Evolutionary conservation across 2,797 vertebrate genomes (phyloP), one percentile per base, ranked within the genome.

Genomic region (Sebastes cheni): DNA sequence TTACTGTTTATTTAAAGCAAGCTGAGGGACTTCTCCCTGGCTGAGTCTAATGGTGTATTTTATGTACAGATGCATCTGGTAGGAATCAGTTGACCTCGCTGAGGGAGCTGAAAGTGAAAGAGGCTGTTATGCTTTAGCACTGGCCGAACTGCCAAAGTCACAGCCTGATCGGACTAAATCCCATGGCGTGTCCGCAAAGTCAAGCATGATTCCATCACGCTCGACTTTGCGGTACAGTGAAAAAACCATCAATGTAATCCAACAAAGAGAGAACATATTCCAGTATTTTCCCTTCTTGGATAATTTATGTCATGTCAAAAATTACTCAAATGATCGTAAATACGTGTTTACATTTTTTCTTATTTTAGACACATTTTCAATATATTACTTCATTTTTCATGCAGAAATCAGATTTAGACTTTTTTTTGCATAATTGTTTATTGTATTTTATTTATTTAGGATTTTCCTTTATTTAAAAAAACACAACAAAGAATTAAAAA

Each of bases 31-130:
- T 83, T 90, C 52, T 50, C 54, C 54, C 60, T 22, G 54, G 59
- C 80, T 74, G 34, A 36, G 67, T 80, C 66, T 77, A 72, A 72
- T 79, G 79, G 54, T 87, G 64, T 84, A 77, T 90, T 93, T 93
- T 87, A 89, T 91, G 83, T 90, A 85, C 68, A 77, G 66, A 86
- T 92, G 89, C 86, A 90, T 92, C 85, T 92, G 89, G 82, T 88
- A 88, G 86, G 83, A 92, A 93, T 93, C 91, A 91, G 75, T 59
- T 86, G 86, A 90, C 86, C 81, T 83, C 83, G 79, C 85, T 77
- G 83, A 87, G 88, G 88, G 86, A 89, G 81, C 88, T 84, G 65
- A 87, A 89, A 92, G 88, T 89, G 86, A 93, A 93, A 94, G 88
- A 86, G 84, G 79, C 88, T 93, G 88, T 92, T 93, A 76, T 85